Conservation (phyloP, 2,888 invertebrate genomes). For the Phasia obesa region DNA sequence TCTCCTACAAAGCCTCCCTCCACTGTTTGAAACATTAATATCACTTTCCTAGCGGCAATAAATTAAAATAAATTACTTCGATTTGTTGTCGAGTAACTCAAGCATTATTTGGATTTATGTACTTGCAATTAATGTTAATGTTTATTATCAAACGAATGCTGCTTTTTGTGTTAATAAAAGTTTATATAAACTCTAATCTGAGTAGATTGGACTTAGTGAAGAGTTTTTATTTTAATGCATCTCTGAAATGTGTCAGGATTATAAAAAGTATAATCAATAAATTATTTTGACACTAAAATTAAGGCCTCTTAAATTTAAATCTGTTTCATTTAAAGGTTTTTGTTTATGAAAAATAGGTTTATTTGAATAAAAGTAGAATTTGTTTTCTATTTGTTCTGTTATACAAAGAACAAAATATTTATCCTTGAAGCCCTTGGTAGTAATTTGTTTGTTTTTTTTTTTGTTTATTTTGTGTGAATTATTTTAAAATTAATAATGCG, state of each 20-base stretch:
- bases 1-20: too few relatives aligned
- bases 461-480: slow-evolving; percentile 30
- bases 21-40: too few relatives aligned
- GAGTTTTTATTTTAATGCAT: too few relatives aligned
- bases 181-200: not conserved
- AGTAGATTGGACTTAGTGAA: too few relatives aligned
- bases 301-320: too few relatives aligned
- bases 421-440: slow-evolving; percentile 35
- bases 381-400: too few relatives aligned
- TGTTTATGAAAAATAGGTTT: too few relatives aligned
- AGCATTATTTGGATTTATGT: not conserved
- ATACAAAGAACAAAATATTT: not conserved
- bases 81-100: slow-evolving; percentile 7
- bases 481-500: slow-evolving; percentile 43
- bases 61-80: slow-evolving; percentile 3
- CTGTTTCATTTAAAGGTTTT: too few relatives aligned
- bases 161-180: not conserved
- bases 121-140: slow-evolving; percentile 1
- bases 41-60: slow-evolving; percentile 1
- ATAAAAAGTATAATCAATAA: too few relatives aligned
- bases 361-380: too few relatives aligned
- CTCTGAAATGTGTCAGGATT: too few relatives aligned
- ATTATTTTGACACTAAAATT: too few relatives aligned
- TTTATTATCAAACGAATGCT: slow-evolving; percentile 2
- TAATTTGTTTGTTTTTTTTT: slow-evolving; percentile 51